phyloP scores from a whole-genome alignment of 2,113 vertebrate species.

The Percina caprodes region DNA sequence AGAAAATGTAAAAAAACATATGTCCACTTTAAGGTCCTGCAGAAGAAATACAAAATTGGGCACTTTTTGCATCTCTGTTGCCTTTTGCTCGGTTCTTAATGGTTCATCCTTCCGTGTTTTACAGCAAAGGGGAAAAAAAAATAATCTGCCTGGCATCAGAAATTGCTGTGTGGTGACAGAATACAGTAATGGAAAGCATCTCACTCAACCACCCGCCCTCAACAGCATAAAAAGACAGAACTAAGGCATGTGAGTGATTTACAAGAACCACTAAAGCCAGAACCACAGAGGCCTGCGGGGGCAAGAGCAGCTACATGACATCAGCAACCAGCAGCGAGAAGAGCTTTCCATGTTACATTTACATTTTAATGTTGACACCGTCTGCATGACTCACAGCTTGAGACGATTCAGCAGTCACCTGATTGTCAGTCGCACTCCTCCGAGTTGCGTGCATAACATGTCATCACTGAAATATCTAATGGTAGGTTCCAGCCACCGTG shows the following conservation, averaged over 20 bases:
- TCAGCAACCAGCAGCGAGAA: conserved; percentile 31
- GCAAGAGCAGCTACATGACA: conserved; percentile 30
- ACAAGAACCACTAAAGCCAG: conserved; percentile 50
- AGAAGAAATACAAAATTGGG: no score
- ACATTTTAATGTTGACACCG: conserved; percentile 41
- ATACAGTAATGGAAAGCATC: conserved; percentile 64
- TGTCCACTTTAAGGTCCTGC: no score
- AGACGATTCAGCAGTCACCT: conserved; percentile 27
- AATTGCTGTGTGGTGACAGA: conserved; percentile 45
- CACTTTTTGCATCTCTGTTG: not conserved
- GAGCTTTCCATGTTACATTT: conserved; percentile 32
- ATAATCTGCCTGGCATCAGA: conserved; percentile 47
- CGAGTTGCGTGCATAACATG: conserved; percentile 4
- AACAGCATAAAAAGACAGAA: conserved; percentile 12
- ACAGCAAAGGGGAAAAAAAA: conserved; percentile 27
- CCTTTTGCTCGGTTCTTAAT: conserved; percentile 8
- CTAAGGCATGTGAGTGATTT: conserved; percentile 43
- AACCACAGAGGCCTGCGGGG: conserved; percentile 44
- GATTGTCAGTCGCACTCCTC: conserved; percentile 23
- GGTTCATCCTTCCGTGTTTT: conserved; percentile 27
- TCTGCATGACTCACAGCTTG: conserved; percentile 5
- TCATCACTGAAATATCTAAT: conserved; percentile 31
- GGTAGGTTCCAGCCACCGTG: conserved; percentile 29
- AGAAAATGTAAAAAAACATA: no score
- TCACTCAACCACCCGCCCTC: conserved; percentile 48